Conservation (phyloP, 2,888 invertebrate species). For the Chrysodeixis includens region DNA sequence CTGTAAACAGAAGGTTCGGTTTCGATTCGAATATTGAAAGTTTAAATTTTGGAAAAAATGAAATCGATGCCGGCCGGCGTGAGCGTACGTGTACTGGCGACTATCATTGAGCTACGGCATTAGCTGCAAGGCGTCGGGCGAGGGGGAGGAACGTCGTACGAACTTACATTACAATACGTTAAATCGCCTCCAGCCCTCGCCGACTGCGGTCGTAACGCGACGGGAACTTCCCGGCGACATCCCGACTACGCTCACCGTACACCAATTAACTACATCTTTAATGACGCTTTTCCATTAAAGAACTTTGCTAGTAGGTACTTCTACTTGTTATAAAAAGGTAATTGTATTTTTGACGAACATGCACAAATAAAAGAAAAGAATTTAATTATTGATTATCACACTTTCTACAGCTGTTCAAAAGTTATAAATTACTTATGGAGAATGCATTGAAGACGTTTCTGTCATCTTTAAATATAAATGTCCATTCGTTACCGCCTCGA, state of each 20-base stretch:
- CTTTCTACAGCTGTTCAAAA: no score
- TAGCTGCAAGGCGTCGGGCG: conserved; percentile 63
- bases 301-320: conserved; percentile 64
- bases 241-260: conserved; percentile 70
- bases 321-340: conserved; percentile 52
- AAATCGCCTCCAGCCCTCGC: conserved; percentile 78
- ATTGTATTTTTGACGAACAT: conserved; percentile 40
- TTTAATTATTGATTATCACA: no score
- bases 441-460: conserved; percentile 47
- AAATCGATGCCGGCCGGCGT: conserved; percentile 71
- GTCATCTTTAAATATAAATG: conserved; percentile 69
- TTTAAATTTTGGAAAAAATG: conserved; percentile 63
- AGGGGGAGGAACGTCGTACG: conserved; percentile 69
- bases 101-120: conserved; percentile 66
- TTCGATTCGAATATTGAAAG: conserved; percentile 67
- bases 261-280: conserved; percentile 80
- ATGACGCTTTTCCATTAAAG: conserved; percentile 77
- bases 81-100: conserved; percentile 64
- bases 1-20: conserved; percentile 67
- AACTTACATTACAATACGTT: conserved; percentile 81
- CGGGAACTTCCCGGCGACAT: conserved; percentile 68
- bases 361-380: conserved; percentile 12
- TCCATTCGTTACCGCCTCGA: conserved; percentile 70
- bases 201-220: conserved; percentile 71
- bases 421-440: conserved; percentile 50